Percentiles rank a stretch among this genome's conserved stretches.
phyloP scores from a whole-genome alignment of 2,797 vertebrate genomes.

The Eulemur mongoz region DNA sequence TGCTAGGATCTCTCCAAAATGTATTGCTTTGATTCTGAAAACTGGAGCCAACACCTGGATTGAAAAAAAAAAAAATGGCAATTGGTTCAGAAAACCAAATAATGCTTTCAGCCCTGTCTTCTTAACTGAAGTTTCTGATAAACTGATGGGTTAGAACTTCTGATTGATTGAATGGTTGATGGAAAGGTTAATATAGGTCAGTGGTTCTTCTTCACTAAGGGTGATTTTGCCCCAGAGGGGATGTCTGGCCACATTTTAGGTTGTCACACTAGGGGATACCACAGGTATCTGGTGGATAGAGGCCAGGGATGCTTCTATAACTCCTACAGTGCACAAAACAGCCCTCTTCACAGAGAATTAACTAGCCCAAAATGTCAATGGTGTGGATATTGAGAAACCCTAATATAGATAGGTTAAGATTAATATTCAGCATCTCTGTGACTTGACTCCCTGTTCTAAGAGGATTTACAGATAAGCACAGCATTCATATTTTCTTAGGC shows the following conservation, averaged over 20 bases:
- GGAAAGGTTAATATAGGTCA: neutral
- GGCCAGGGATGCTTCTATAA: neutral
- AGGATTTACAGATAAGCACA: neutral
- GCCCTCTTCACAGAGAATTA: neutral
- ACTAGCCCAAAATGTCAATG: neutral
- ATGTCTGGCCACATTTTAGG: constrained; percentile 5
- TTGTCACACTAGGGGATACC: neutral
- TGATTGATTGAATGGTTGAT: neutral
- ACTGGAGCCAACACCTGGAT: constrained; percentile 18
- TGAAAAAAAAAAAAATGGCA: constrained; percentile 20
- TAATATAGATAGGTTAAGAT: neutral
- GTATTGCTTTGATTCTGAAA: constrained; percentile 19
- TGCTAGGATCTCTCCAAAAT: neutral
- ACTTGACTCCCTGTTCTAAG: neutral
- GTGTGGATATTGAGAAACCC: neutral
- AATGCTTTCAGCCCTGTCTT: neutral
- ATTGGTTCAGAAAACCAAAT: constrained; percentile 44
- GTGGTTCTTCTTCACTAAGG: constrained; percentile 4
- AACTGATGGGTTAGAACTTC: neutral
- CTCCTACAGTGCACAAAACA: neutral
- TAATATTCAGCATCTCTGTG: neutral
- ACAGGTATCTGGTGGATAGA: neutral
- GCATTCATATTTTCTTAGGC: neutral
- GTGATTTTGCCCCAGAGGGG: neutral
- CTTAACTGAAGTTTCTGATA: neutral